Evolutionary conservation across 2,888 invertebrate genomes (phyloP).

Genomic region (Idaea straminata): DNA sequence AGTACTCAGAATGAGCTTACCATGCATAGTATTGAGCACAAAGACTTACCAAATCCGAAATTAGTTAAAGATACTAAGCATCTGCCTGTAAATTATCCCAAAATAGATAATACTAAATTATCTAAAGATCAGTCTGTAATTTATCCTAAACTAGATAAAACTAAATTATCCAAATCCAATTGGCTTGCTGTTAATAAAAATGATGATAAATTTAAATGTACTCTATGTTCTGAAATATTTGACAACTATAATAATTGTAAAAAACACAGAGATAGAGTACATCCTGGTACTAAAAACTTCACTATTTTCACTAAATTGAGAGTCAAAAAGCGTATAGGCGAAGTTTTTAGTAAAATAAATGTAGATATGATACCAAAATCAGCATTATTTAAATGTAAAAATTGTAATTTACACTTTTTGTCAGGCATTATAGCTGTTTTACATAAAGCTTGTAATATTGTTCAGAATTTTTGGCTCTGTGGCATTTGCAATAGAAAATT

Average conservation of each 20-base stretch:
- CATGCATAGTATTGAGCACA: constrained; percentile 16
- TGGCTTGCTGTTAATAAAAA: constrained; percentile 3
- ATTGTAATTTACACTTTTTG: neutral
- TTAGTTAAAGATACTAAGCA: constrained; percentile 13
- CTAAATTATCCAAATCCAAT: too few species aligned
- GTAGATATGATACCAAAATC: neutral
- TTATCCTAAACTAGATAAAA: too few species aligned
- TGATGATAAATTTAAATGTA: constrained; percentile 19
- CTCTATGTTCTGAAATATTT: constrained; percentile 19
- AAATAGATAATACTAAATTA: neutral
- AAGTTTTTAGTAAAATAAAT: neutral
- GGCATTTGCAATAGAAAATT: constrained; percentile 38
- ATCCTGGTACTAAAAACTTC: constrained; percentile 11
- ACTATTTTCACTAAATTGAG: constrained; percentile 15
- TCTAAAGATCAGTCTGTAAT: too few species aligned
- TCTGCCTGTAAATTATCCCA: neutral
- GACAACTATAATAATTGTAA: constrained; percentile 6
- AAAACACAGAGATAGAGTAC: constrained; percentile 14
- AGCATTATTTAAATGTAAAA: neutral
- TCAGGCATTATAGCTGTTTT: neutral
- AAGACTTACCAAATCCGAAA: constrained; percentile 14
- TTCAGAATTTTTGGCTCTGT: constrained; percentile 21
- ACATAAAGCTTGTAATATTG: constrained; percentile 4
- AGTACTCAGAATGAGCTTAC: constrained; percentile 14
- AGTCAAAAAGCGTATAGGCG: constrained; percentile 4